Evolutionary conservation across 2,888 invertebrate genomes (phyloP), one percentile per base, ranked within the genome.

Genomic region (Noctuana brunneofusca): DNA sequence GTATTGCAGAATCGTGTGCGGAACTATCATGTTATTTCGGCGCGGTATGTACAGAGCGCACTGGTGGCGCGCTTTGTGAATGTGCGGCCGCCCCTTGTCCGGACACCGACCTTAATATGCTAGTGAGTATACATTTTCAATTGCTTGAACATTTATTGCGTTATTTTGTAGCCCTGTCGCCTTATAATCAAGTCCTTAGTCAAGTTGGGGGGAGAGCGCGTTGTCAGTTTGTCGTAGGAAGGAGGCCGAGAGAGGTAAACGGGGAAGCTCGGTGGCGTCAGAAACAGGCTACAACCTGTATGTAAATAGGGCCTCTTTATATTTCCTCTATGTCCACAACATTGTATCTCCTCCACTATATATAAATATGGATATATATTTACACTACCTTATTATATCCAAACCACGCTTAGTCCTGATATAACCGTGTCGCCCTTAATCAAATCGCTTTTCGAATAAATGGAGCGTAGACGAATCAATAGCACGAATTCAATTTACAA

Each of bases 21-120:
- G 95, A 96, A 67, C 85, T 96, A 71, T 94, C 94, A 32, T 97
- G 97, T 80, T 95, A 96, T 79, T 97, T 96, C 79, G 97, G 96
- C 8, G 97, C 96, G 0, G 93, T 94, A 54, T 97, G 97, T 84
- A 93, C 94, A 32, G 95, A 96, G 77, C 93, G 94, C 65, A 94
- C 93, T 12, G 94, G 94, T 0, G 93, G 93, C 14, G 95, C 96
- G 0, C 92, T 95, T 57, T 97, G 97, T 81, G 94, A 95, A 75
- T 97, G 97, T 80, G 94, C 94, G 0, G 92, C 93, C 74, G 93
- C 92, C 0, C 83, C 92, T 0, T 92, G 92, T 55, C 79, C 90
- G 0, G 90, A 91, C 43, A 88, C 83, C 49, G 90, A 90, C 49
- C 83, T 85, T 3, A 90, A 91, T 64, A 92, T 92, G 91, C 75